Evolutionary conservation across 2,888 invertebrate species (phyloP).

Genomic region (Chymomyza fuscimana): DNA sequence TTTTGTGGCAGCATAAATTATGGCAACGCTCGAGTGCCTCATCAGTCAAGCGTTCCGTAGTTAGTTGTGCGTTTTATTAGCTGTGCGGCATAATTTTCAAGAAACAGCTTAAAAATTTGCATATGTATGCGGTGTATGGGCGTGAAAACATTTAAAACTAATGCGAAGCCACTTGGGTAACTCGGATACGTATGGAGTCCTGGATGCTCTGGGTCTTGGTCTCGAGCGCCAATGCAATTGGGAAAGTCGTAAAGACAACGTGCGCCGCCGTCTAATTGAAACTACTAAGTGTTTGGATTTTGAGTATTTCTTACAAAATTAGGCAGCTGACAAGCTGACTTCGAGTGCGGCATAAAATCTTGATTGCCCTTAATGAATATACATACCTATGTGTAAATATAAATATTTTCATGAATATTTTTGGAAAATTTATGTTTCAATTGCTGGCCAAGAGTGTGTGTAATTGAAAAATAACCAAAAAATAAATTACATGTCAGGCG

Average conservation of each 20-base stretch:
- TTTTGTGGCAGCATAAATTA: conserved; percentile 73
- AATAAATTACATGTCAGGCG: conserved; percentile 9
- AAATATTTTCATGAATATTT: background rate
- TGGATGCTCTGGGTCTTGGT: no score
- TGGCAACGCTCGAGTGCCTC: conserved; percentile 70
- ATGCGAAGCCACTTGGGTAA: background rate
- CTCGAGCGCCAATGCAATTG: background rate
- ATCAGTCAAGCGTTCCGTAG: conserved; percentile 67
- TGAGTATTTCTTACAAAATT: background rate
- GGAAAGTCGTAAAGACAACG: conserved; percentile 27
- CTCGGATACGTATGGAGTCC: no score
- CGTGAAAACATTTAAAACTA: conserved; percentile 10
- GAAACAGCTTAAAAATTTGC: conserved; percentile 70
- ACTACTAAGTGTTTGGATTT: conserved; percentile 41
- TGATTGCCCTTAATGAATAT: background rate
- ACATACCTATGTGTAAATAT: background rate
- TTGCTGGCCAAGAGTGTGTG: background rate
- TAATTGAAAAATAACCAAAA: conserved; percentile 14
- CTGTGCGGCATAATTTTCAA: conserved; percentile 64
- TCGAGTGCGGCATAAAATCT: background rate
- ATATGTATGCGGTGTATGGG: conserved; percentile 34
- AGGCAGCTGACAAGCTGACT: background rate
- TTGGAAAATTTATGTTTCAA: background rate
- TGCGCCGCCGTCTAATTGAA: conserved; percentile 59
- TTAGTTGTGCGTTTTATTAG: conserved; percentile 69